phyloP scores from a whole-genome alignment of 1,140 invertebrate species.

The Gonioctena quinquepunctata region DNA sequence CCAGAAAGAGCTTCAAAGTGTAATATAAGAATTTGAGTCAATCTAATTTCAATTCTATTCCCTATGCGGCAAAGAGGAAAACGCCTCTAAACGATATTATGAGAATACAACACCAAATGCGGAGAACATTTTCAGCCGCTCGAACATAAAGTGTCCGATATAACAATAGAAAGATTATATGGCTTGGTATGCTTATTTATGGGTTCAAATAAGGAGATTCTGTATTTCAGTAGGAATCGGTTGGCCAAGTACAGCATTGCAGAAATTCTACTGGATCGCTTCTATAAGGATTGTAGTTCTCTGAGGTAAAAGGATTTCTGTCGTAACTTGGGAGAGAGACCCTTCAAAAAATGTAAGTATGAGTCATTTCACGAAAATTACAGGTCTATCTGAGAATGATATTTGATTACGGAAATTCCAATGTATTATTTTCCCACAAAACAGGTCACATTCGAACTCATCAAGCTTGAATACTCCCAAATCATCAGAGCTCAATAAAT shows the following conservation, averaged over 20 bases:
- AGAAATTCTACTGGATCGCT: no score
- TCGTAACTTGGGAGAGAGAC: no score
- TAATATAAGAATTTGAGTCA: conserved; percentile 4
- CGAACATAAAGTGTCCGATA: conserved; percentile 36
- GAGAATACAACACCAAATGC: conserved; percentile 4
- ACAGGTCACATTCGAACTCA: no score
- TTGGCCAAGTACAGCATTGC: neutral
- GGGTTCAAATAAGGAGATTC: conserved; percentile 32
- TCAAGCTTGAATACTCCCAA: no score
- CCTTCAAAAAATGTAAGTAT: no score
- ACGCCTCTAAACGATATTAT: conserved; percentile 12
- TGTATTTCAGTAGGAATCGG: conserved; percentile 14
- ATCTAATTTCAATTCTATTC: conserved; percentile 20
- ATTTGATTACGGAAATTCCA: no score
- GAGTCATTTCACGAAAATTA: no score
- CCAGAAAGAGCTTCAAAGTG: neutral
- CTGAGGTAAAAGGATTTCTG: no score
- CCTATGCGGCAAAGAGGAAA: conserved; percentile 12
- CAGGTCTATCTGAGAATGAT: no score
- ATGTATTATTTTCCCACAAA: no score
- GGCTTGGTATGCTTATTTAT: conserved; percentile 33
- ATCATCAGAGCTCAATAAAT: no score
- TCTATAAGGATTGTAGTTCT: no score
- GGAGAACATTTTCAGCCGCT: conserved; percentile 19
- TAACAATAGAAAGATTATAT: conserved; percentile 40